Evolutionary conservation across 2,113 vertebrate genomes (phyloP), one percentile per base, ranked within the genome.

Genomic region (Erinaceus europaeus): DNA sequence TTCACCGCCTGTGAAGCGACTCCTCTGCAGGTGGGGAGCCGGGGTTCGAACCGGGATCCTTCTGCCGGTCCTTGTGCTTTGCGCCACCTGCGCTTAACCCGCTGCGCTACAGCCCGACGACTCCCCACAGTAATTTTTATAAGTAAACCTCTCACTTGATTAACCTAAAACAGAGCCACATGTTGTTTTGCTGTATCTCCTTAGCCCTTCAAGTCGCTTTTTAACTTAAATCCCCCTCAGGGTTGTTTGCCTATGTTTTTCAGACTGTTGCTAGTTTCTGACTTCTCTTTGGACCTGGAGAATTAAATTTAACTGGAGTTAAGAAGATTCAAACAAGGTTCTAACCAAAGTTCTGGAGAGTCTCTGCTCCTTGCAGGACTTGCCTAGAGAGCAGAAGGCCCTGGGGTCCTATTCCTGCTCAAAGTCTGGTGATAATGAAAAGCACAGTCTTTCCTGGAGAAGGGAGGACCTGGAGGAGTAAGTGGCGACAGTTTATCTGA

Each of bases 401-500:
- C 38, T 11, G 61, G 32, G 9, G 4, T 6, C 50, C 64, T 48
- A 15, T 12, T 84, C 59, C 84, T n/a, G 6, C 50, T 75, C 81
- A 74, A 42, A 73, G 81, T 7, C 67, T 9, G 0, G 0, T 2
- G 34, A 42, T 59, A 52, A 42, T 50, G 69, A 88, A 46, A 88
- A 64, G 34, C 0, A 0, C 46, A 50, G 9, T 10, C 92, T 93
- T 90, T 91, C 94, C 84, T 1, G 36, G 12, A 53, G 69, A 87
- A 92, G 89, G 32, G 89, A 87, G 88, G 84, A 69, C 64, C 9
- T 38, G 90, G 62, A 90, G 21, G 81, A 84, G 6, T 7, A 90
- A 95, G 97, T 97, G 97, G 96, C 96, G 97, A 97, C 97, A 96
- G 97, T 97, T 97, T 97, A 97, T 97, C 97, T 96, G 93, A 77